Evolutionary conservation across 2,888 invertebrate genomes (phyloP), one percentile per base, ranked within the genome.

Genomic region (Volucella zonaria): DNA sequence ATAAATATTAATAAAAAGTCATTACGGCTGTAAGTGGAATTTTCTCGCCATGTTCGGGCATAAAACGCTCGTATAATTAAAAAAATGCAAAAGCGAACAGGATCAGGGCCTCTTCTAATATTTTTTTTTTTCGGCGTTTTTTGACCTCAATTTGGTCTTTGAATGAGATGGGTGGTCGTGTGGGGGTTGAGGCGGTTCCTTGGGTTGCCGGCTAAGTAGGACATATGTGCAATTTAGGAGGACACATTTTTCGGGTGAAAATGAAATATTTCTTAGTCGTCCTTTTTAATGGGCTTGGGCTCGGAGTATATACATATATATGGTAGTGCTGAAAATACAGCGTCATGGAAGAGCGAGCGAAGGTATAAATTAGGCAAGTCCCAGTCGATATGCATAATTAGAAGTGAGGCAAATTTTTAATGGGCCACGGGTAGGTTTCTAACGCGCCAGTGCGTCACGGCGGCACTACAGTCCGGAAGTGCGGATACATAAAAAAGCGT

Each of bases 1-100:
- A 81, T 85, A 85, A 85, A 85, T 85, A 85, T 81, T 85, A 81
- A 85, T 85, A 85, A 85, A 23, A 76, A 76, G 85, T 85, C 85
- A 77, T 85, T 85, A 85, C 64, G 81, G 58, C 71, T 85, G 85
- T 85, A 85, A 85, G 85, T 81, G 85, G 81, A 85, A 81, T 81
- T 81, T 81, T 81, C 81, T 68, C 85, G 85, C 85, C 81, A 85
- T 77, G 85, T 73, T 73, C 71, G 43, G 67, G 76, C 76, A 85
- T 85, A 85, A 85, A 85, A 68, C 62, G 68, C 40, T 81, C 45
- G 73, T 71, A 85, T 85, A 85, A 81, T 81, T 85, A 85, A 85
- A 82, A 58, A 78, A 79, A 74, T 23, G 67, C 62, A 67, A 64
- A 64, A 58, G 6, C 47, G 71, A 62, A 81, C 43, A 54, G 31